Conservation (phyloP, 2,888 invertebrate species). For the Gonocerus acuteangulatus region DNA sequence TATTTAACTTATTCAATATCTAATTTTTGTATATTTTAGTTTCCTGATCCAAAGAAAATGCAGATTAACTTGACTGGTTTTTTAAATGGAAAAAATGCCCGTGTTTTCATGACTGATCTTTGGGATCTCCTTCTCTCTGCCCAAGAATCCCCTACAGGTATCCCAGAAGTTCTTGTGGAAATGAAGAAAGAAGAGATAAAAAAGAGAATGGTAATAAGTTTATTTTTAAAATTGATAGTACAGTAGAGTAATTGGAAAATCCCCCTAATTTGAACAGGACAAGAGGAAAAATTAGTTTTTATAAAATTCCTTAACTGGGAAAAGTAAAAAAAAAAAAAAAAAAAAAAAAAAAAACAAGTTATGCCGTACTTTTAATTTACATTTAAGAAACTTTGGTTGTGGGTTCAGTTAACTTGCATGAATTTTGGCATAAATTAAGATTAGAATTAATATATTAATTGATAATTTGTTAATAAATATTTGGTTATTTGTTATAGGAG, state of each 20-base stretch:
- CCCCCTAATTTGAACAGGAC: no score
- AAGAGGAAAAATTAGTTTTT: no score
- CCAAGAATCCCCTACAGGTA: constrained; percentile 89
- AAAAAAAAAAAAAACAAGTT: no score
- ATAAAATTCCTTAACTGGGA: no score
- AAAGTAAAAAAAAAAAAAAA: no score
- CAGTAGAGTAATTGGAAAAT: no score
- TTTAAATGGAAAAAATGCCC: constrained; percentile 92
- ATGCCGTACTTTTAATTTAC: no score
- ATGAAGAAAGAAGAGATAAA: constrained; percentile 95
- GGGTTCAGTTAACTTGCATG: no score
- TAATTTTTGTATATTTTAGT: constrained; percentile 51
- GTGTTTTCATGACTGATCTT: constrained; percentile 94
- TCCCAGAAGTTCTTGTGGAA: constrained; percentile 88
- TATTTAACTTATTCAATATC: not conserved
- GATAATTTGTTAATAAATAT: no score
- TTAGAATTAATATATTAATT: no score
- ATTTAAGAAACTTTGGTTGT: no score
- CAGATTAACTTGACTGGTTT: constrained; percentile 99
- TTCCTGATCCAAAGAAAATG: constrained; percentile 95
- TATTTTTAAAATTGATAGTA: not conserved
- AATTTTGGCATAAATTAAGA: no score
- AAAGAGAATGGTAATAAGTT: constrained; percentile 63
- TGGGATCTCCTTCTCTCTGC: constrained; percentile 94
- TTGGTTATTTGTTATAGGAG: constrained; percentile 49